Evolutionary conservation across 2,888 invertebrate species (phyloP).

Genomic region (Vandiemenella viatica): DNA sequence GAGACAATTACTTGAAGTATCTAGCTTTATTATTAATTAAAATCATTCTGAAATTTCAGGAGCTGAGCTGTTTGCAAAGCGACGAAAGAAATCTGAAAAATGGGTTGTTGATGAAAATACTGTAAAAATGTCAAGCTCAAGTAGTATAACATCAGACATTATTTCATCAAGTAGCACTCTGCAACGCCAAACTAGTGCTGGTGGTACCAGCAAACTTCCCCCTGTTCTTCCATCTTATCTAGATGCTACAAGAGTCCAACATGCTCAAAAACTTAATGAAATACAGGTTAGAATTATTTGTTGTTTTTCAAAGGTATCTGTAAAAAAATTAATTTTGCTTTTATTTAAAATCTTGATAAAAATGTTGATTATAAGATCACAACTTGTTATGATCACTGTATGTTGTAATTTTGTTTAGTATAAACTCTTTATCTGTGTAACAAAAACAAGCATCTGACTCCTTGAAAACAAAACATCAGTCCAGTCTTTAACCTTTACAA

Average conservation of each 20-base stretch:
- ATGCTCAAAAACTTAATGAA: constrained; percentile 44
- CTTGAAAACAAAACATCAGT: no score
- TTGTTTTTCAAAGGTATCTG: no score
- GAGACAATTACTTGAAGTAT: no score
- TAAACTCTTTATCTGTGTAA: no score
- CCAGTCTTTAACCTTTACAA: no score
- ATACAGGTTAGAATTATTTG: constrained; percentile 31
- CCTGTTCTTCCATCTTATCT: constrained; percentile 33
- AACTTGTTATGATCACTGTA: background rate
- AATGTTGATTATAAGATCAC: no score
- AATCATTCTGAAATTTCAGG: constrained; percentile 26
- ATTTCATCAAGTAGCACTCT: background rate
- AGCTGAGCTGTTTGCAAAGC: constrained; percentile 71
- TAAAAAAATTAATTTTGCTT: background rate
- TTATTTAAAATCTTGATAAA: no score
- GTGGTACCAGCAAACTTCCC: constrained; percentile 28
- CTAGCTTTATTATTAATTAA: no score
- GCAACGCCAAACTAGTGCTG: constrained; percentile 17
- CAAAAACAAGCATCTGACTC: no score
- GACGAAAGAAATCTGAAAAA: constrained; percentile 67
- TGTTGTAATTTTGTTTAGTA: background rate
- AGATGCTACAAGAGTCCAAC: constrained; percentile 41
- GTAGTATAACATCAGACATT: constrained; percentile 6
- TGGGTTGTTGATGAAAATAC: constrained; percentile 62
- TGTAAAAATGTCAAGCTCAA: constrained; percentile 7